Percentiles rank a stretch among this genome's conserved stretches.
Conservation (phyloP, 2,888 invertebrate species). For the Rotaria magnacalcarata region DNA sequence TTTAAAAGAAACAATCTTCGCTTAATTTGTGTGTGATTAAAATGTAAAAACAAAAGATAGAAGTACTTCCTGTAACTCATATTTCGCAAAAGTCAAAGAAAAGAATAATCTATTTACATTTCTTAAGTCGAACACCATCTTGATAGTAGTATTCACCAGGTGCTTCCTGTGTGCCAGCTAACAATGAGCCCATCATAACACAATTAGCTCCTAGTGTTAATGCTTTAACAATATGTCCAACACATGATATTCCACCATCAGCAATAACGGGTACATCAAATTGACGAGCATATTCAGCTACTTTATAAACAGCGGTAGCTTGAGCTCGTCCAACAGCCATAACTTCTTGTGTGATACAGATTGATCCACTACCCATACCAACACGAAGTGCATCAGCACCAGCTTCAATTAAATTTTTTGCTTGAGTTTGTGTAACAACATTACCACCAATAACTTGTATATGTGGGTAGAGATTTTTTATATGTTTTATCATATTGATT, state of each 20-base stretch:
- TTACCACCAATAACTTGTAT: constrained; percentile 92
- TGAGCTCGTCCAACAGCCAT: constrained; percentile 98
- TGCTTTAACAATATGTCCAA: constrained; percentile 92
- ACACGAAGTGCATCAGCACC: constrained; percentile 92
- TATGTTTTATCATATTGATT: constrained; percentile 83
- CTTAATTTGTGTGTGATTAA: no score
- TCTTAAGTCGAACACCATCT: constrained; percentile 92
- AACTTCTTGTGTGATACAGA: constrained; percentile 87
- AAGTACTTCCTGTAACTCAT: no score
- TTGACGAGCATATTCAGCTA: constrained; percentile 79
- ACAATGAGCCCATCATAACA: constrained; percentile 97
- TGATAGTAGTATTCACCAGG: constrained; percentile 98
- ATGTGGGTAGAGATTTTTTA: constrained; percentile 78
- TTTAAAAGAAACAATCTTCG: not conserved
- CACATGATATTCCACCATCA: constrained; percentile 92
- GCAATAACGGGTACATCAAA: constrained; percentile 94
- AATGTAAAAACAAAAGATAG: no score
- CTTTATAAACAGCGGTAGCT: constrained; percentile 93
- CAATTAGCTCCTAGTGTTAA: constrained; percentile 76
- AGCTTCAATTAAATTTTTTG: constrained; percentile 90
- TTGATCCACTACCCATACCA: constrained; percentile 98
- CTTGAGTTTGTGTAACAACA: constrained; percentile 90
- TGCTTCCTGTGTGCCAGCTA: constrained; percentile 95
- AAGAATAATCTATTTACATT: constrained; percentile 73
- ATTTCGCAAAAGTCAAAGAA: no score